A percentile compares a stretch with the other conserved stretches of the same genome.
phyloP scores from a whole-genome alignment of 2,888 invertebrate genomes.

The Argyresthia albistria region DNA sequence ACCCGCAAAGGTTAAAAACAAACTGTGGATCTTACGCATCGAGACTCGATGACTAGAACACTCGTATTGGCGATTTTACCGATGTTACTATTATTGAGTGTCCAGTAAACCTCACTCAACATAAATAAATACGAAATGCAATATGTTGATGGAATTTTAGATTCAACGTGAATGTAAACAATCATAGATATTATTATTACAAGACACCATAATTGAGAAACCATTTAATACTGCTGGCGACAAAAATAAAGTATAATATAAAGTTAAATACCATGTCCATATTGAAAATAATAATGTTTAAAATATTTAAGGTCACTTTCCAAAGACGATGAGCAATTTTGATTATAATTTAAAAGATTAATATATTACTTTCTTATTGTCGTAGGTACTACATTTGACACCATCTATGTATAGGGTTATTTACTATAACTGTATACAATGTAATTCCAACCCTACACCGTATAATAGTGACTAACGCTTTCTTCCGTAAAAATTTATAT shows the following conservation, averaged over 20 bases:
- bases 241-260: constrained; percentile 5
- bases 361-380: constrained; percentile 7
- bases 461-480: constrained; percentile 18
- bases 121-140: constrained; percentile 25
- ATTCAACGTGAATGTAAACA: constrained; percentile 1
- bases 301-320: constrained; percentile 8
- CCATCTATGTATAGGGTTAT: not conserved
- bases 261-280: not conserved
- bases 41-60: not conserved
- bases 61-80: not conserved
- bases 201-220: not conserved
- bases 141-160: constrained; percentile 27
- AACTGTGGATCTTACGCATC: not conserved
- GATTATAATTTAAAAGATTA: constrained; percentile 1
- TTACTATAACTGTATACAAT: not conserved
- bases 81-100: not conserved
- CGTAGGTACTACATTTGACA: not conserved
- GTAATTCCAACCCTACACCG: constrained; percentile 18
- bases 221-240: constrained; percentile 9
- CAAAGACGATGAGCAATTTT: constrained; percentile 15
- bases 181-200: not conserved
- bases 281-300: not conserved
- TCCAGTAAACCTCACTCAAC: constrained; percentile 8
- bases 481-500: constrained; percentile 25
- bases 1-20: not conserved